phyloP scores from a whole-genome alignment of 2,797 vertebrate species.

The Tolypeutes matacus region DNA sequence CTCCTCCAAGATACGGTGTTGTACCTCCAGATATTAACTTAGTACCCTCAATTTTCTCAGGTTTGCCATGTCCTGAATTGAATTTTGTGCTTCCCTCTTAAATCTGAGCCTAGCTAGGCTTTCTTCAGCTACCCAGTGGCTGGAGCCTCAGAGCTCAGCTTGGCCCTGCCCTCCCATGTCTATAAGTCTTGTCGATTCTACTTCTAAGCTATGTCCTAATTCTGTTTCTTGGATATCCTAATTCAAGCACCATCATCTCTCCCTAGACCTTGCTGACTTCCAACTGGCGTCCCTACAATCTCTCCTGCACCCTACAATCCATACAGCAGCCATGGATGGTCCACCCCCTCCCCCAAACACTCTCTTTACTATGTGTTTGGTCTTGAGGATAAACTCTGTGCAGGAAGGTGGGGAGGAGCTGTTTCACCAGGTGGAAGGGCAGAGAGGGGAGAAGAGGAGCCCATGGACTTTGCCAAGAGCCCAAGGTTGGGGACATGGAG shows the following conservation, averaged over 20 bases:
- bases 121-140: neutral
- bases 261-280: neutral
- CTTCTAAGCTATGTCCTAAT: neutral
- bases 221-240: neutral
- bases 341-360: neutral
- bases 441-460: neutral
- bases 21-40: neutral
- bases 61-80: neutral
- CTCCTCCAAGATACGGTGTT: neutral
- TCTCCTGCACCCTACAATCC: neutral
- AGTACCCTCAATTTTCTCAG: neutral
- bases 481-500: rapidly evolving
- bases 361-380: neutral
- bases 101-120: neutral
- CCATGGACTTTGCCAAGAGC: neutral
- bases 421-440: neutral
- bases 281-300: neutral
- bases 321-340: neutral
- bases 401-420: neutral
- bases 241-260: neutral
- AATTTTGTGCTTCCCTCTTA: neutral
- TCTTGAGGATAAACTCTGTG: neutral
- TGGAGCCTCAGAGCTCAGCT: neutral
- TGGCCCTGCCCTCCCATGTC: neutral
- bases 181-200: neutral